Evolutionary conservation across 2,888 invertebrate genomes (phyloP).

Genomic region (Lobophora halterata): DNA sequence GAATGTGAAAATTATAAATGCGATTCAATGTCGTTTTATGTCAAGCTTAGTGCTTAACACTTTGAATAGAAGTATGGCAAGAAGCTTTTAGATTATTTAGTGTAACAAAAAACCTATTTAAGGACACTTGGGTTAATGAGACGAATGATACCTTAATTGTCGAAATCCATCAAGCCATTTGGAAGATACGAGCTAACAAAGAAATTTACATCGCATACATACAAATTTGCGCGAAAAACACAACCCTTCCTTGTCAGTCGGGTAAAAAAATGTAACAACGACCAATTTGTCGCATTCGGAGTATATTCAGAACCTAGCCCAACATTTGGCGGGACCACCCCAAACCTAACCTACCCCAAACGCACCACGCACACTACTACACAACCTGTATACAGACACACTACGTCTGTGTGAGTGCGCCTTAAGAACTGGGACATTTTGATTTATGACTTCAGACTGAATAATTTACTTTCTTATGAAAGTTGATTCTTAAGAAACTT

Average conservation of each 20-base stretch:
- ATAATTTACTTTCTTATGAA: conserved; percentile 6
- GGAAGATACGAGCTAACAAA: too few species aligned
- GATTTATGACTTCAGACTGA: conserved; percentile 22
- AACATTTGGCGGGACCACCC: conserved; percentile 68
- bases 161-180: too few species aligned
- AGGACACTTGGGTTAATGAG: too few species aligned
- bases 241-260: too few species aligned
- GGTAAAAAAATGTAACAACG: conserved; percentile 28
- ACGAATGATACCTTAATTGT: too few species aligned
- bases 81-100: not conserved
- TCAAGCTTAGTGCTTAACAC: conserved; percentile 10
- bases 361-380: conserved; percentile 33
- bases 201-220: too few species aligned
- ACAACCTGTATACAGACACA: conserved; percentile 24
- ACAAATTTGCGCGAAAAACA: too few species aligned
- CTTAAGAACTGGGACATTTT: conserved; percentile 26
- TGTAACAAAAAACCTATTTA: too few species aligned
- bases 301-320: conserved; percentile 68
- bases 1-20: conserved; percentile 17
- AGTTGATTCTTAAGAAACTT: conserved; percentile 9
- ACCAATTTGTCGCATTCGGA: conserved; percentile 41
- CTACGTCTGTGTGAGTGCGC: conserved; percentile 25
- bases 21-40: conserved; percentile 11
- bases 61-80: conserved; percentile 1
- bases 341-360: conserved; percentile 73